These are phyloP conservation scores for Spizaetus ornatus DNA, from an alignment of 2,113 vertebrate species.

Conservation along the genomic window DNA sequence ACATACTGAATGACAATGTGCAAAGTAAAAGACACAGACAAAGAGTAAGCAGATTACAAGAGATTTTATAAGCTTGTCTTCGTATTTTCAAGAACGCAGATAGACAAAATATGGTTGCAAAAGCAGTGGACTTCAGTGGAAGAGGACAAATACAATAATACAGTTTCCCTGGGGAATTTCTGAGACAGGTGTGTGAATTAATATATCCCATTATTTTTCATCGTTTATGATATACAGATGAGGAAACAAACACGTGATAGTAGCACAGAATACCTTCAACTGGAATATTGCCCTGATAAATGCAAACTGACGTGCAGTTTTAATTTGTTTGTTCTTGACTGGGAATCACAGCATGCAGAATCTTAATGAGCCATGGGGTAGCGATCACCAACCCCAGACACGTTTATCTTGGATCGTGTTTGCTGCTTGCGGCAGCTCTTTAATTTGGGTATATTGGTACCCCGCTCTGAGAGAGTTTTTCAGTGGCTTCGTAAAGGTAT, in stretches of 20 bases:
- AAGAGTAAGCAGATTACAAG: background rate
- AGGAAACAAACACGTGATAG: background rate
- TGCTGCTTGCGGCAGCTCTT: background rate
- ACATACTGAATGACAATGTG: rapidly evolving
- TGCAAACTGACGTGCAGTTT: conserved; percentile 24
- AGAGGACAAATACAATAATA: background rate
- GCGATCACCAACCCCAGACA: background rate
- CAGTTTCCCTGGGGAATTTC: background rate
- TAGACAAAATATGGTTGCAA: background rate
- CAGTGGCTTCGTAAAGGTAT: background rate
- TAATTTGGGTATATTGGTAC: background rate
- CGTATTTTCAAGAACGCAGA: background rate
- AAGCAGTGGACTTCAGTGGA: background rate
- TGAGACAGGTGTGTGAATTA: background rate
- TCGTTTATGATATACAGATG: background rate
- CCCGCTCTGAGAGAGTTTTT: background rate
- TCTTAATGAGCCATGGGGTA: background rate
- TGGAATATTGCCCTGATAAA: background rate
- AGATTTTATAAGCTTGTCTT: background rate
- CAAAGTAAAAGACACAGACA: background rate
- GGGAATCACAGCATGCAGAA: background rate
- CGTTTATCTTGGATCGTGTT: background rate
- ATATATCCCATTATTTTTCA: background rate
- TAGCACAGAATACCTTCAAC: background rate
- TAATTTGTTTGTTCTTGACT: conserved; percentile 38